phyloP scores from a whole-genome alignment of 2,797 vertebrate species.

The Clamator glandarius region DNA sequence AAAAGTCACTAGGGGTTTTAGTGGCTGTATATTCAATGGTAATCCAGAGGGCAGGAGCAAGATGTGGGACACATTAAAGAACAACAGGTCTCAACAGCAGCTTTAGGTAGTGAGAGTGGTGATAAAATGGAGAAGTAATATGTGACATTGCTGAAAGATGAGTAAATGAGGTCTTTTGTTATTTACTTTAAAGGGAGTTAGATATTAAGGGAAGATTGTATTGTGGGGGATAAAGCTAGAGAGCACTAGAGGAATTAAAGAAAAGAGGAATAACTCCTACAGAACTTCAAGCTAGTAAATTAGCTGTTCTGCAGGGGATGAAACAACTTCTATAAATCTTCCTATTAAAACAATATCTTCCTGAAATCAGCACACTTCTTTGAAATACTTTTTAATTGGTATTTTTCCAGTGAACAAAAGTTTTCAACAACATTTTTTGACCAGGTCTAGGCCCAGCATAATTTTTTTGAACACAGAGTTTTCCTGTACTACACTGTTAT shows the following conservation, averaged over 20 bases:
- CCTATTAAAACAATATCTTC: neutral
- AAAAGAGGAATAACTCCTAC: neutral
- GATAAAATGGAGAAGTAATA: neutral
- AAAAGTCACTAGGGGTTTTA: neutral
- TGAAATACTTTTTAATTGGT: neutral
- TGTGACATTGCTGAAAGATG: accelerated
- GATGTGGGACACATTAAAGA: neutral
- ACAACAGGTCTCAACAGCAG: neutral
- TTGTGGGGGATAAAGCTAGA: neutral
- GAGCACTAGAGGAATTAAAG: neutral
- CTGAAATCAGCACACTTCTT: neutral
- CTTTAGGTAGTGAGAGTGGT: neutral
- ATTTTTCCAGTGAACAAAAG: neutral
- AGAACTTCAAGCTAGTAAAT: neutral
- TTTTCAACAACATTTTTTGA: neutral
- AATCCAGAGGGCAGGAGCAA: neutral
- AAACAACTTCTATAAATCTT: neutral
- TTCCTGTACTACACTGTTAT: neutral
- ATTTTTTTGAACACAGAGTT: neutral
- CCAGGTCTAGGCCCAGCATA: neutral
- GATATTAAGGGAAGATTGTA: neutral
- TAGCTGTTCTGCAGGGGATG: neutral
- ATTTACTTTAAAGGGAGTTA: neutral
- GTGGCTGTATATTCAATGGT: neutral
- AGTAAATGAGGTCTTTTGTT: neutral